Base-by-base conservation (phyloP, 2,888 invertebrate genomes). In the Leptinotarsa juncta region DNA sequence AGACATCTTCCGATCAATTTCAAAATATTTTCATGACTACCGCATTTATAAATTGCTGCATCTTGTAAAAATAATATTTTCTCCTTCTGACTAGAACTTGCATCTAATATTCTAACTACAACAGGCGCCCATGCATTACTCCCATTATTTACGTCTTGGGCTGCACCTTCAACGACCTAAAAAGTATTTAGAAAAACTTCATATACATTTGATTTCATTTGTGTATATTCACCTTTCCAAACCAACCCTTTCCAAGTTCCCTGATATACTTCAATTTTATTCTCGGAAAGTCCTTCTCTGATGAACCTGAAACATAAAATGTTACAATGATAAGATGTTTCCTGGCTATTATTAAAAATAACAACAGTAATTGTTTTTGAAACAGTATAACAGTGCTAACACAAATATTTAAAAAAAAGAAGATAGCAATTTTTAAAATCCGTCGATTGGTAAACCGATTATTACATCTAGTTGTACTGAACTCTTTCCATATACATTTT, bases 201-300 rank as follows among this genome's bases (percentile, higher is more conserved):
- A 5, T 42, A 4, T 10, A 18, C 7, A 26, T n/a, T 10, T 26
- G 4, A 23, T 62, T 42, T 51, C 32, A 4, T 49, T 32, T 67
- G 23, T 32, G 16, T 50, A 18, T 69, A 80, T 79, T 87, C 85
- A 91, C 92, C 86, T 91, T 93, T 71, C 96, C 96, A 88, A 96
- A 96, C 95, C 96, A 96, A 60, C 96, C 95, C 79, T 92, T 91
- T 3, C 95, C 95, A 75, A 96, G 90, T 88, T 96, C 95, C 83
- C 93, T 91, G 18, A 96, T 91, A 87, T 96, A 96, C 86, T 95
- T 94, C 80, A 96, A 88, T 84, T 93, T 93, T 82, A 91, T 92
- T 80, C 96, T 90, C 0, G 95, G 93, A 83, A 95, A 93, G 85
- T 94, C 92, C 78, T 89, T 90, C 78, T 89, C 87, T 12, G 88